Conservation (phyloP, 1,140 invertebrate species). For the Daktulosphaira vitifoliae region DNA sequence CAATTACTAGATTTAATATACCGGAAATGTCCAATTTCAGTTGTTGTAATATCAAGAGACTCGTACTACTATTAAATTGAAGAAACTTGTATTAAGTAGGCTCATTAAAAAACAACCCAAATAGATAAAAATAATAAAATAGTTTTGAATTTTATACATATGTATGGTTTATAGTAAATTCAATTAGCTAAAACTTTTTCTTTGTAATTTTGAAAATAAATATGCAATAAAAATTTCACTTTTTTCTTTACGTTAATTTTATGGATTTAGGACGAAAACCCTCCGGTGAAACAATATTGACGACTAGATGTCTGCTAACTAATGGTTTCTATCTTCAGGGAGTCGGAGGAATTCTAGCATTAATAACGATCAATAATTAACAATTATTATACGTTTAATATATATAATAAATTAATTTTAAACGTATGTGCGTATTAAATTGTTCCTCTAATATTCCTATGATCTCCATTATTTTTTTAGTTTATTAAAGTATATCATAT, state of each 20-base stretch:
- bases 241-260: slow-evolving; percentile 14
- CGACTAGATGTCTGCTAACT: slow-evolving; percentile 27
- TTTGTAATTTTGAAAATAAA: background rate
- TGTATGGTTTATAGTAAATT: too few species aligned
- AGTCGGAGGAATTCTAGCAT: background rate
- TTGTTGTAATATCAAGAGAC: background rate
- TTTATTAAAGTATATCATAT: too few species aligned
- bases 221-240: slow-evolving; percentile 16
- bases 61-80: background rate
- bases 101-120: too few species aligned
- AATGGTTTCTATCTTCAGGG: background rate
- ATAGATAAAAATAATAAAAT: too few species aligned
- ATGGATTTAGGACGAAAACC: slow-evolving; percentile 12
- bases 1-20: slow-evolving; percentile 1
- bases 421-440: background rate
- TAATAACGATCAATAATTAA: slow-evolving; percentile 7
- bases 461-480: background rate
- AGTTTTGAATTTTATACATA: too few species aligned
- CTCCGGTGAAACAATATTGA: background rate
- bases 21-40: slow-evolving; percentile 30
- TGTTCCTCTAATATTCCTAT: background rate
- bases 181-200: too few species aligned
- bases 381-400: background rate
- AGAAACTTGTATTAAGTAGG: background rate
- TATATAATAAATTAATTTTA: background rate